Conservation (phyloP, 2,888 invertebrate species). For the Crocallis elinguaria region DNA sequence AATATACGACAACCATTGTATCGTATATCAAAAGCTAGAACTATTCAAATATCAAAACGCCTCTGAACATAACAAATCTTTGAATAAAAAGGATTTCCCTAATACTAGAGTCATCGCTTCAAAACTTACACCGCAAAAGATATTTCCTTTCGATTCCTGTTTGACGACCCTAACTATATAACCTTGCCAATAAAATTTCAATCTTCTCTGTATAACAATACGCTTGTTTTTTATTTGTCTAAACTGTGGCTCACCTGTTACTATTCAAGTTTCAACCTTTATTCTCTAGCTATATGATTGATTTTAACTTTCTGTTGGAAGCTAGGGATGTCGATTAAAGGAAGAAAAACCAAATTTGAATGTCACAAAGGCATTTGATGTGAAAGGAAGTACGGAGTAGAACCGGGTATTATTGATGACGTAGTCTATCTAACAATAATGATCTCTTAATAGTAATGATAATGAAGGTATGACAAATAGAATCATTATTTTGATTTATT, state of each 20-base stretch:
- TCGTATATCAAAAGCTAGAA: slow-evolving; percentile 13
- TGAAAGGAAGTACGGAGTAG: no score
- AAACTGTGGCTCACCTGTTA: neutral
- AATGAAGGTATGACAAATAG: no score
- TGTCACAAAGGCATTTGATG: slow-evolving; percentile 22
- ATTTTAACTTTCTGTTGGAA: neutral
- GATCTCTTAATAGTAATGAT: no score
- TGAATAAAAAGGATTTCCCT: slow-evolving; percentile 9
- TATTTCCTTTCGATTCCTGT: neutral
- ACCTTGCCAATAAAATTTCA: neutral
- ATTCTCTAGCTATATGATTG: neutral
- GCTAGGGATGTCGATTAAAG: slow-evolving; percentile 8
- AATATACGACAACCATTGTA: neutral
- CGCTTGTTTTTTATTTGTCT: neutral
- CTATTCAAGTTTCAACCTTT: neutral
- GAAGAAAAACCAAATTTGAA: slow-evolving; percentile 20
- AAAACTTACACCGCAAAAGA: slow-evolving; percentile 5
- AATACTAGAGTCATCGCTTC: slow-evolving; percentile 2
- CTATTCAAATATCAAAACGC: slow-evolving; percentile 13
- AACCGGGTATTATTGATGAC: no score
- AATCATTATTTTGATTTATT: no score
- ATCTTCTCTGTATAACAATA: neutral
- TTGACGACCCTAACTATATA: slow-evolving; percentile 1
- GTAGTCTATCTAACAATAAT: no score
- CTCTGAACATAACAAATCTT: slow-evolving; percentile 18